Percentiles rank a stretch among this genome's conserved stretches.
Evolutionary conservation across 2,797 vertebrate genomes (phyloP).

Genomic region (Sebastes trivittatus): DNA sequence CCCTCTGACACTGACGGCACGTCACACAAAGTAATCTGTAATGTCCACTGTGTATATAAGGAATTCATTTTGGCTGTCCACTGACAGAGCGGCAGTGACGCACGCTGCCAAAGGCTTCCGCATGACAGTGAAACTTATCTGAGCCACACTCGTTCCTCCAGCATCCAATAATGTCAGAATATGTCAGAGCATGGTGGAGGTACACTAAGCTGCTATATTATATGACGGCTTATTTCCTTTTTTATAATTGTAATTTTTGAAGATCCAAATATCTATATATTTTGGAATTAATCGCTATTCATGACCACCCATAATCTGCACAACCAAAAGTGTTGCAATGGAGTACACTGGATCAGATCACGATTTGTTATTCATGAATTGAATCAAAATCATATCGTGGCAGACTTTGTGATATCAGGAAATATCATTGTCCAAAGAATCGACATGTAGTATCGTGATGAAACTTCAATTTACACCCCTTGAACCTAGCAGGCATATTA

Average conservation of each 20-base stretch:
- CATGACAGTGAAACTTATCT: slow-evolving; percentile 7
- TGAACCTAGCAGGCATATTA: too few relatives aligned
- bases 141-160: slow-evolving; percentile 26
- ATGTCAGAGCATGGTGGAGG: not conserved
- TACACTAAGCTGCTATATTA: slow-evolving; percentile 4
- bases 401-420: too few relatives aligned
- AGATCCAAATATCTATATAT: not conserved
- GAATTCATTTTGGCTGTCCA: slow-evolving; percentile 32
- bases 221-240: not conserved
- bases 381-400: too few relatives aligned
- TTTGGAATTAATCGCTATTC: not conserved
- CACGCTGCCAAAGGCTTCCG: not conserved
- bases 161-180: slow-evolving; percentile 10
- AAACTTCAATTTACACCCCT: too few relatives aligned
- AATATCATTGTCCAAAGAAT: too few relatives aligned
- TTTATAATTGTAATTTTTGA: not conserved
- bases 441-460: too few relatives aligned
- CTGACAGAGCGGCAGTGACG: not conserved
- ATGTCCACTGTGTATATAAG: slow-evolving; percentile 14
- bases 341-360: not conserved
- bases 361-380: not conserved
- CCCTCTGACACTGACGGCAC: slow-evolving; percentile 22
- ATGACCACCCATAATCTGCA: not conserved
- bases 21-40: slow-evolving; percentile 25
- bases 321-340: not conserved